Conservation (phyloP, 1,140 invertebrate species). For the Coptotermes formosanus region DNA sequence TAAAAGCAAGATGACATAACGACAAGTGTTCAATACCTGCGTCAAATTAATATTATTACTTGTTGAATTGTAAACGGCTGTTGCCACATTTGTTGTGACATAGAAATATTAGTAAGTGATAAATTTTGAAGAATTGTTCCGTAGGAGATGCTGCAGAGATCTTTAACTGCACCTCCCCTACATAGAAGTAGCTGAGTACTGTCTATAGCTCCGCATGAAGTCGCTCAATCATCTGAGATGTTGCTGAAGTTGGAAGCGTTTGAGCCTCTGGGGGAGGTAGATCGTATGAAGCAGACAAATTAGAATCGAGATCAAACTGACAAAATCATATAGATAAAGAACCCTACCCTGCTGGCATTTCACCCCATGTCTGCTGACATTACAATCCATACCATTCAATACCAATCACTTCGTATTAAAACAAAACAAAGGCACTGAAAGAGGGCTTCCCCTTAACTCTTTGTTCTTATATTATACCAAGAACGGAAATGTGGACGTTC, state of each 20-base stretch:
- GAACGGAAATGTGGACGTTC: not conserved
- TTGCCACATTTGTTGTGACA: too few relatives aligned
- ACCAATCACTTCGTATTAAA: not conserved
- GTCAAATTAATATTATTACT: too few relatives aligned
- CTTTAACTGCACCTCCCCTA: not conserved
- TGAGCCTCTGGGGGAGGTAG: not conserved
- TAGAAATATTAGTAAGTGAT: too few relatives aligned
- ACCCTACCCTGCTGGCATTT: not conserved
- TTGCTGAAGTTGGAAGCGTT: not conserved
- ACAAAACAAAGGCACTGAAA: not conserved
- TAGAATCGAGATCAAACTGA: not conserved
- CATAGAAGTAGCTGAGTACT: not conserved
- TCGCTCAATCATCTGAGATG: not conserved
- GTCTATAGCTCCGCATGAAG: not conserved
- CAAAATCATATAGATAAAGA: constrained; percentile 5
- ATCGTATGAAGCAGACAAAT: not conserved
- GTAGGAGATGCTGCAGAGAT: not conserved
- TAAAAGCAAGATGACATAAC: too few relatives aligned
- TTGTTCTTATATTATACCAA: not conserved
- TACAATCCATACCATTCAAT: not conserved
- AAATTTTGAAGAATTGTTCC: too few relatives aligned
- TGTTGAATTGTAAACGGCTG: too few relatives aligned
- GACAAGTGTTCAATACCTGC: too few relatives aligned
- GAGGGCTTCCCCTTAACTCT: not conserved
- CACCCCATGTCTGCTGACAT: not conserved